phyloP scores from a whole-genome alignment of 2,797 vertebrate species.

The Sebastes vulpes region DNA sequence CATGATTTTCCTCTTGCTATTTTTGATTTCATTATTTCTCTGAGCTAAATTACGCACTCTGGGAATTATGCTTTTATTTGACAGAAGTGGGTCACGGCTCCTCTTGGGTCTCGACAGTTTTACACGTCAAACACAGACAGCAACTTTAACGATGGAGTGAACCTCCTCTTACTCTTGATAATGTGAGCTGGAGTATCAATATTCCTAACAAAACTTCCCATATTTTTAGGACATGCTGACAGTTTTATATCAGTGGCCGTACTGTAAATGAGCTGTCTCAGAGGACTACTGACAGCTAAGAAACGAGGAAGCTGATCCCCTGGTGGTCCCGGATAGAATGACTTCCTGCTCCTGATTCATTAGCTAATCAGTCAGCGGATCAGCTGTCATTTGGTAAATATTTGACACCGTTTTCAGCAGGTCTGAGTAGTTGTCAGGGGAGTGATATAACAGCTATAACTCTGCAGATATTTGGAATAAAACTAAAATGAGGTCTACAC shows the following conservation, averaged over 20 bases:
- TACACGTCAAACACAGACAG: slow-evolving; percentile 42
- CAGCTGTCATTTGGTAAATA: slow-evolving; percentile 65
- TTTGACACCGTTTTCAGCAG: slow-evolving; percentile 57
- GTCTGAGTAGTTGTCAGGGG: slow-evolving; percentile 31
- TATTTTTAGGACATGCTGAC: slow-evolving; percentile 54
- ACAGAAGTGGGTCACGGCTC: slow-evolving; percentile 73
- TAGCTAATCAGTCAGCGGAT: slow-evolving; percentile 53
- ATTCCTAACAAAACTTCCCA: slow-evolving; percentile 42
- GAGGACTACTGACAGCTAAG: slow-evolving; percentile 65
- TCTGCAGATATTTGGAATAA: slow-evolving; percentile 45
- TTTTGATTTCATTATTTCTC: slow-evolving; percentile 10
- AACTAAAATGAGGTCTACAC: slow-evolving; percentile 37
- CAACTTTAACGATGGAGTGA: slow-evolving; percentile 31
- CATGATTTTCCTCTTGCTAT: slow-evolving; percentile 6
- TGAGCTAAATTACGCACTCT: slow-evolving; percentile 32
- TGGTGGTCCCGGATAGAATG: slow-evolving; percentile 44
- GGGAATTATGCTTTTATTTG: slow-evolving; percentile 42
- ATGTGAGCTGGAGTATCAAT: slow-evolving; percentile 42
- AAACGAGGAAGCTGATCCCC: slow-evolving; percentile 58
- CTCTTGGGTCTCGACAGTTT: slow-evolving; percentile 58
- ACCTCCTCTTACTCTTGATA: slow-evolving; percentile 36
- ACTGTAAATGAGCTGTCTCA: slow-evolving; percentile 69
- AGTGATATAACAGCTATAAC: slow-evolving; percentile 26
- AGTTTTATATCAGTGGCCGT: slow-evolving; percentile 65
- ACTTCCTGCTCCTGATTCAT: slow-evolving; percentile 62